Percentiles rank a stretch among this genome's conserved stretches.
Evolutionary conservation across 2,797 vertebrate species (phyloP).

Genomic region (Clarias fuscus): DNA sequence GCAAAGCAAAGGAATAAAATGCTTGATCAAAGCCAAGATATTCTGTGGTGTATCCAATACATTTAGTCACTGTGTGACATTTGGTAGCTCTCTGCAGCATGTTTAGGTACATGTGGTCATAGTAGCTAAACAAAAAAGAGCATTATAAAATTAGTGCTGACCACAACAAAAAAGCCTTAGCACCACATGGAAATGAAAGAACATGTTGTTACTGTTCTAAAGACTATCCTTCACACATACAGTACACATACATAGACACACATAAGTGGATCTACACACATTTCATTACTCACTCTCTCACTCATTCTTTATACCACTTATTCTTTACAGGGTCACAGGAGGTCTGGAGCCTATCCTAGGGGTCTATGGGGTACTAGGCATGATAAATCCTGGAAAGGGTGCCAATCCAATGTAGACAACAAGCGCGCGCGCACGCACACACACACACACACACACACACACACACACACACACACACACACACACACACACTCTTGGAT

Average conservation of each 20-base stretch:
- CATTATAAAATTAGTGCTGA: conserved; percentile 7
- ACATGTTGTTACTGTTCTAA: not conserved
- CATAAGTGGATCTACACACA: not conserved
- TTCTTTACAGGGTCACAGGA: no score
- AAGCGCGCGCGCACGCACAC: no score
- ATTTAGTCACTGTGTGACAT: conserved; percentile 14
- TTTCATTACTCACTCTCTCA: no score
- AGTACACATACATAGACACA: conserved; percentile 1
- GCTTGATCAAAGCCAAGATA: not conserved
- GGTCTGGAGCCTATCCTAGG: no score
- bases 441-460: no score
- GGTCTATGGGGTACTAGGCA: no score
- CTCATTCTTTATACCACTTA: no score
- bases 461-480: no score
- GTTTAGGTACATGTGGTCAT: conserved; percentile 23
- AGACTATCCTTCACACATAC: not conserved
- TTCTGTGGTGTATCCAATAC: not conserved
- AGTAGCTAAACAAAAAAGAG: conserved; percentile 23
- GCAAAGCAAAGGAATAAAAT: not conserved
- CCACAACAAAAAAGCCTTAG: not conserved
- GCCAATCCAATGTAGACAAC: no score
- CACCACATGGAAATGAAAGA: conserved; percentile 2
- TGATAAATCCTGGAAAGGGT: no score
- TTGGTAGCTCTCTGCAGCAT: conserved; percentile 22
- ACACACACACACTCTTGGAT: no score